phyloP scores from a whole-genome alignment of 1,140 invertebrate genomes.

The Campoletis sonorensis region DNA sequence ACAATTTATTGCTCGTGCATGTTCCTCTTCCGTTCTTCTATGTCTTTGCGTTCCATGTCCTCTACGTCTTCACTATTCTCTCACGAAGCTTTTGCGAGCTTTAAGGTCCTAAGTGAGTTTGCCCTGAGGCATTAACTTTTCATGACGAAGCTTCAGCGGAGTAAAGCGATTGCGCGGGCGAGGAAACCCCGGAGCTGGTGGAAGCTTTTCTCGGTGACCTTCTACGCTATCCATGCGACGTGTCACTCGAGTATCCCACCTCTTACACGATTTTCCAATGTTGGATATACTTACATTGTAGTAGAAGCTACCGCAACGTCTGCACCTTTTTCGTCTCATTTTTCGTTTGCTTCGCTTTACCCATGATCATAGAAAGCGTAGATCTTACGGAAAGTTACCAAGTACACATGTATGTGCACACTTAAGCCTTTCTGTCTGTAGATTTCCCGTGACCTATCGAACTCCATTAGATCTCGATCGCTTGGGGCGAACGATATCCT shows the following conservation, averaged over 20 bases:
- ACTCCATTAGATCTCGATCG: slow-evolving; percentile 39
- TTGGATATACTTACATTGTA: slow-evolving; percentile 19
- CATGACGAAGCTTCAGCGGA: slow-evolving; percentile 34
- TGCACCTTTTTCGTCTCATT: slow-evolving; percentile 23
- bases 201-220: neutral
- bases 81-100: neutral
- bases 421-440: neutral
- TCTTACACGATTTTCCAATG: slow-evolving; percentile 31
- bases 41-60: slow-evolving; percentile 28
- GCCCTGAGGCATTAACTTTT: slow-evolving; percentile 45
- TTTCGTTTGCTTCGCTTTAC: neutral
- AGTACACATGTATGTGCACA: no score
- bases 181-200: neutral
- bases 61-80: neutral
- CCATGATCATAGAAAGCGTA: neutral
- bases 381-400: neutral
- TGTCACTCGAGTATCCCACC: slow-evolving; percentile 7
- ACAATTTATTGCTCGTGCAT: slow-evolving; percentile 48
- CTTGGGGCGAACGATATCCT: slow-evolving; percentile 21
- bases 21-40: neutral
- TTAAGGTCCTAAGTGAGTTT: slow-evolving; percentile 27
- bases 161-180: slow-evolving; percentile 7
- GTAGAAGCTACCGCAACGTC: slow-evolving; percentile 21
- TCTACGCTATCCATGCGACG: neutral
- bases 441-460: slow-evolving; percentile 37